Percentiles rank a stretch among this genome's conserved stretches.
phyloP scores from a whole-genome alignment of 2,888 invertebrate genomes.

The Pristionchus arcanus region DNA sequence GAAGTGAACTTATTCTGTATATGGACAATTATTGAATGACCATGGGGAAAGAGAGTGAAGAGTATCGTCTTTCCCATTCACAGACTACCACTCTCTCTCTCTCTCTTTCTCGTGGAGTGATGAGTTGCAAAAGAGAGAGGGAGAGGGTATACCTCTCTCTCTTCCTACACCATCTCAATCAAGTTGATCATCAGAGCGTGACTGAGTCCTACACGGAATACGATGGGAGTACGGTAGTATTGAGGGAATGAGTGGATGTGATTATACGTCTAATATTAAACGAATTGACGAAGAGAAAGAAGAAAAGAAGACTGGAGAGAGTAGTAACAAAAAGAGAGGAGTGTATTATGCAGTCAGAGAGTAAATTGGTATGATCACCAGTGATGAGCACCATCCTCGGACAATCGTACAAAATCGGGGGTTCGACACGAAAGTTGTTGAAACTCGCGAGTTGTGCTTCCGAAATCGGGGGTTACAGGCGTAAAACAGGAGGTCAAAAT shows the following conservation, averaged over 20 bases:
- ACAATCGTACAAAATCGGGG: no score
- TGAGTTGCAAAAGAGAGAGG: neutral
- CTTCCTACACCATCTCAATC: neutral
- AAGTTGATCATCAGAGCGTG: neutral
- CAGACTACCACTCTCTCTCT: neutral
- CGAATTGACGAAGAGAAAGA: constrained; percentile 52
- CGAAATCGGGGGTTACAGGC: no score
- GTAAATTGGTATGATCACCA: constrained; percentile 27
- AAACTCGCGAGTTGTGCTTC: no score
- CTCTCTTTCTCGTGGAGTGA: neutral
- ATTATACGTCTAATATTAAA: constrained; percentile 25
- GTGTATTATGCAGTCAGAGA: constrained; percentile 9
- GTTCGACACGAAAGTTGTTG: no score
- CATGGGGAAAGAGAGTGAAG: constrained; percentile 36
- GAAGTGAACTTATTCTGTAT: neutral
- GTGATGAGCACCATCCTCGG: no score
- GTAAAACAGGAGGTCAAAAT: no score
- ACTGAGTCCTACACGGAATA: neutral
- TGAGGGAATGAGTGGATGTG: neutral
- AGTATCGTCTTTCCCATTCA: constrained; percentile 15
- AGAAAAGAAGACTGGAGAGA: constrained; percentile 5
- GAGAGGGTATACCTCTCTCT: neutral
- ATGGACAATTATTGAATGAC: constrained; percentile 46
- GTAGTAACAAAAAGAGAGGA: neutral
- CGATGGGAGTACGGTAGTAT: neutral